phyloP scores from a whole-genome alignment of 53 echinoderm and acorn worm genomes.

The Luidia sarsii region DNA sequence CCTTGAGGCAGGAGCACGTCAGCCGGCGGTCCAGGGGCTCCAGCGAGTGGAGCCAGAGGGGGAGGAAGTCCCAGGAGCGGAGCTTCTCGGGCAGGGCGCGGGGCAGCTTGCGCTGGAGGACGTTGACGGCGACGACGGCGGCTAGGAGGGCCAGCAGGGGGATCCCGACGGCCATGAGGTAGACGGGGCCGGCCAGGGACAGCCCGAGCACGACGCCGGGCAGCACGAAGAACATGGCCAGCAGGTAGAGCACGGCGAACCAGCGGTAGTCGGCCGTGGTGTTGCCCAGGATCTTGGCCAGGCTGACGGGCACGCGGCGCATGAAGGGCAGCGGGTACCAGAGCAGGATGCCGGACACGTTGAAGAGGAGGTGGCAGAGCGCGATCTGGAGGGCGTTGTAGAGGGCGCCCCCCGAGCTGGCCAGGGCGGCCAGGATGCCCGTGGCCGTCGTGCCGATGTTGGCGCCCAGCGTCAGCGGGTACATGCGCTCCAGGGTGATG shows the following conservation, averaged over 20 bases:
- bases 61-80: constrained; percentile 75
- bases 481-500: constrained; percentile 91
- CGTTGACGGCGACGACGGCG: constrained; percentile 56
- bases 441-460: constrained; percentile 98
- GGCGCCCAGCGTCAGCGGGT: constrained; percentile 91
- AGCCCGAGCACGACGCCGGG: constrained; percentile 75
- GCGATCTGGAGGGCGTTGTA: constrained; percentile 83
- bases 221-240: constrained; percentile 70
- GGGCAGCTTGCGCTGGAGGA: constrained; percentile 71
- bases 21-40: constrained; percentile 26
- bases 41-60: constrained; percentile 75
- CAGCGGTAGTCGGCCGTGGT: constrained; percentile 95
- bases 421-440: constrained; percentile 82
- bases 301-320: constrained; percentile 67
- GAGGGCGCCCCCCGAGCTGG: constrained; percentile 55
- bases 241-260: constrained; percentile 93
- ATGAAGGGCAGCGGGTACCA: constrained; percentile 94
- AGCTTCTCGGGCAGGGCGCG: constrained; percentile 33
- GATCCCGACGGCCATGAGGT: constrained; percentile 62
- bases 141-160: constrained; percentile 57
- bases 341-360: constrained; percentile 85
- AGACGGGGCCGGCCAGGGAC: constrained; percentile 61
- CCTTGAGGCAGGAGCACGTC: constrained; percentile 20
- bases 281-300: constrained; percentile 81
- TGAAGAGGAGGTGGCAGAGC: constrained; percentile 92